phyloP scores from a whole-genome alignment of 2,888 invertebrate genomes.

The Linnaemya vulpina region DNA sequence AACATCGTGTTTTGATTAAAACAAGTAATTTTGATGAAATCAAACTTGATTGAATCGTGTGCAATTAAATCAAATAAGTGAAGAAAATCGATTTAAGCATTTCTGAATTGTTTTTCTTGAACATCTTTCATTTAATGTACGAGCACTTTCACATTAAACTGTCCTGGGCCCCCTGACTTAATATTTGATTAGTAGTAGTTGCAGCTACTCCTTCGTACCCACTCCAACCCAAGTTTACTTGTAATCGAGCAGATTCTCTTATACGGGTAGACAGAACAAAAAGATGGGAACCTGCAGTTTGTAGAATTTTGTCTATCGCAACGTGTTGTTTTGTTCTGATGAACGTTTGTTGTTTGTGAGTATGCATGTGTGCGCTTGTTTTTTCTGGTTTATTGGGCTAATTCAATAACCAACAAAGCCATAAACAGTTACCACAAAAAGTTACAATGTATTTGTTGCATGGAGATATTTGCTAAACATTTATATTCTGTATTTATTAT shows the following conservation, averaged over 20 bases:
- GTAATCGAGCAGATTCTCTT: constrained; percentile 50
- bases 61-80: too few relatives aligned
- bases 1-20: too few relatives aligned
- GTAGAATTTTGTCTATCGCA: constrained; percentile 24
- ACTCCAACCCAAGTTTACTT: constrained; percentile 9
- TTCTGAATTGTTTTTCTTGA: too few relatives aligned
- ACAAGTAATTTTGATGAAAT: too few relatives aligned
- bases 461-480: constrained; percentile 58
- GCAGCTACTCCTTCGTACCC: constrained; percentile 15
- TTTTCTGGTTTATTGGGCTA: constrained; percentile 84
- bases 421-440: constrained; percentile 75
- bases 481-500: constrained; percentile 41
- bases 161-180: constrained; percentile 21
- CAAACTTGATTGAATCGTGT: not conserved
- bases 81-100: too few relatives aligned
- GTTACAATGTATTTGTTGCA: constrained; percentile 70
- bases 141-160: not conserved
- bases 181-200: constrained; percentile 41
- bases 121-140: not conserved
- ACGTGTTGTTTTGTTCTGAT: constrained; percentile 37
- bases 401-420: constrained; percentile 83
- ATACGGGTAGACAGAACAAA: constrained; percentile 48
- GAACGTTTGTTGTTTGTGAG: not conserved
- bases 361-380: constrained; percentile 78
- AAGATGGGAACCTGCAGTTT: not conserved